phyloP scores from a whole-genome alignment of 2,888 invertebrate genomes.

The Chloroclysta siterata region DNA sequence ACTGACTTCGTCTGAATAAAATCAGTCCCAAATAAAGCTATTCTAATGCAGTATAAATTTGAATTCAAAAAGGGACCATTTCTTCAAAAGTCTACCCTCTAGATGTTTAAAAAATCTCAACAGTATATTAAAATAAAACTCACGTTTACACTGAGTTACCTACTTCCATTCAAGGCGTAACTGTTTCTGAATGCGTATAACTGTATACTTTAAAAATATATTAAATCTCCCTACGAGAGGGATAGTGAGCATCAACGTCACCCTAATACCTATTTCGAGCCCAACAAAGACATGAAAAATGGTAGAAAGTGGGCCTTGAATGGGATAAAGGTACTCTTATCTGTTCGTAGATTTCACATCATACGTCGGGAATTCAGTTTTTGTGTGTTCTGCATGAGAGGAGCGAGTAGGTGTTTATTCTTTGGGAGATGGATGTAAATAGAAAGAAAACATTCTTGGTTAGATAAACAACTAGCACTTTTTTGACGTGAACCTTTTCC shows the following conservation, averaged over 20 bases:
- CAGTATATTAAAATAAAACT: constrained; percentile 30
- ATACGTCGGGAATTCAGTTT: constrained; percentile 55
- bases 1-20: too few relatives aligned
- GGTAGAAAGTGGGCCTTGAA: constrained; percentile 73
- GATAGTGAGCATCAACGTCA: constrained; percentile 63
- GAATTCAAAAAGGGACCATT: constrained; percentile 12
- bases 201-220: constrained; percentile 56
- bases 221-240: constrained; percentile 58
- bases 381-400: constrained; percentile 44
- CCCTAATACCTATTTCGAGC: constrained; percentile 71
- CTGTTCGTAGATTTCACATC: constrained; percentile 69
- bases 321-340: constrained; percentile 78
- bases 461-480: constrained; percentile 13
- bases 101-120: constrained; percentile 10
- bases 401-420: constrained; percentile 41
- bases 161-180: constrained; percentile 27
- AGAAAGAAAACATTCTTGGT: constrained; percentile 41
- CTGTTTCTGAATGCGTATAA: constrained; percentile 29
- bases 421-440: constrained; percentile 32
- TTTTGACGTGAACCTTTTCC: neutral
- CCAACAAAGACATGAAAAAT: constrained; percentile 82
- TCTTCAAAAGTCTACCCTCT: constrained; percentile 18
- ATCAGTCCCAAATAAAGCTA: too few relatives aligned
- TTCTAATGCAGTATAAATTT: neutral
- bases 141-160: constrained; percentile 23